Conservation (phyloP, 2,113 vertebrate genomes). For the Forbesichthys agassizii region DNA sequence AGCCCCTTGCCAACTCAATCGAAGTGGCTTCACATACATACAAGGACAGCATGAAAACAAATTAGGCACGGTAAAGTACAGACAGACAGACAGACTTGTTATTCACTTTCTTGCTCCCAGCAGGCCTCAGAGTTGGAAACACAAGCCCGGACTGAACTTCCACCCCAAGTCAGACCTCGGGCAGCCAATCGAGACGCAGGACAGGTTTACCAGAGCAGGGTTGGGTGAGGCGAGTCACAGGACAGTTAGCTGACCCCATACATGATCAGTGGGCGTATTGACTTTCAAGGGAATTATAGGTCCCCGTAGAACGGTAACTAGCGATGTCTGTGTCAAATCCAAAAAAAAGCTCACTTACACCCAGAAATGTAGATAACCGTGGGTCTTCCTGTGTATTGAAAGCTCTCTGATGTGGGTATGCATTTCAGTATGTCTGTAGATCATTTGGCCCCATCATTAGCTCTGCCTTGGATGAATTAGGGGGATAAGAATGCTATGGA, state of each 20-base stretch:
- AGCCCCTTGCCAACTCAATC: slow-evolving; percentile 46
- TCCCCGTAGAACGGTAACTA: neutral
- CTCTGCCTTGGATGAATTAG: slow-evolving; percentile 29
- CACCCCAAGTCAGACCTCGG: slow-evolving; percentile 18
- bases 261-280: slow-evolving; percentile 1
- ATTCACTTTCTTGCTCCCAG: slow-evolving; percentile 10
- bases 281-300: slow-evolving; percentile 3
- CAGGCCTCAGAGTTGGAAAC: slow-evolving; percentile 29
- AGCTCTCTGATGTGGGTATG: neutral
- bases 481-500: slow-evolving; percentile 11
- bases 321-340: slow-evolving; percentile 4
- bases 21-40: slow-evolving; percentile 29
- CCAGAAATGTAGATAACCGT: neutral
- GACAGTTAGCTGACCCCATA: slow-evolving; percentile 13
- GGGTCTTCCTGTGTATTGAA: neutral
- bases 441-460: slow-evolving; percentile 6
- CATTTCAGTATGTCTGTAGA: neutral
- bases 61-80: slow-evolving; percentile 8
- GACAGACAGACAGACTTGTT: slow-evolving; percentile 1
- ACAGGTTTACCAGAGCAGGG: slow-evolving; percentile 32
- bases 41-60: slow-evolving; percentile 27
- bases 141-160: slow-evolving; percentile 39
- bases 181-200: slow-evolving; percentile 29
- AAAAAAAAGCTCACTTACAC: neutral
- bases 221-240: slow-evolving; percentile 6